These are phyloP conservation scores for Tor tambroides DNA, from an alignment of 2,113 vertebrate genomes.

Conservation along the genomic window DNA sequence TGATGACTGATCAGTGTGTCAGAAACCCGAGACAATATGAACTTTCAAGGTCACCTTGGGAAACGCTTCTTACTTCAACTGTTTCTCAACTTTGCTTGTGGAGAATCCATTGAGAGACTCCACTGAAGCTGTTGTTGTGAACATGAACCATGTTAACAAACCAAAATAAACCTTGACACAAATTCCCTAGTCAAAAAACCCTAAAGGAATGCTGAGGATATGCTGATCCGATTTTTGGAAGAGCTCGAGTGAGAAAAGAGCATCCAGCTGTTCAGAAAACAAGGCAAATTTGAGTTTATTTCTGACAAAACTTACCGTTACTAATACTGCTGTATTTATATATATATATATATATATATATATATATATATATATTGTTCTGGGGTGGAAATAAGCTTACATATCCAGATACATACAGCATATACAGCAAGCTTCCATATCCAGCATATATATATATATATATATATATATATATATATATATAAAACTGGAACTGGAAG, in stretches of 20 bases:
- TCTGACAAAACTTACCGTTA: not conserved
- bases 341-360: too few species aligned
- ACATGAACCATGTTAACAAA: not conserved
- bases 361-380: too few species aligned
- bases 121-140: not conserved
- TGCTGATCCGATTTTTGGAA: not conserved
- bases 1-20: constrained; percentile 51
- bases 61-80: not conserved
- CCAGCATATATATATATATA: too few species aligned
- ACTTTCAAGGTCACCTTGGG: constrained; percentile 47
- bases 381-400: too few species aligned
- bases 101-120: not conserved
- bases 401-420: too few species aligned
- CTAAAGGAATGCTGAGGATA: not conserved
- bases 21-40: constrained; percentile 22
- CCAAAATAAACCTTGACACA: not conserved
- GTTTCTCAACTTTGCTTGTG: not conserved
- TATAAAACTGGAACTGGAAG: too few species aligned
- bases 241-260: not conserved
- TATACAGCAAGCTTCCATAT: too few species aligned
- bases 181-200: not conserved
- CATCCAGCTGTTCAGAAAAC: not conserved
- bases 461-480: too few species aligned
- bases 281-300: not conserved
- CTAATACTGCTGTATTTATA: too few species aligned